A percentile compares a stretch with the other conserved stretches of the same genome.
phyloP scores from a whole-genome alignment of 2,888 invertebrate species.

The Nephrotoma appendiculata region DNA sequence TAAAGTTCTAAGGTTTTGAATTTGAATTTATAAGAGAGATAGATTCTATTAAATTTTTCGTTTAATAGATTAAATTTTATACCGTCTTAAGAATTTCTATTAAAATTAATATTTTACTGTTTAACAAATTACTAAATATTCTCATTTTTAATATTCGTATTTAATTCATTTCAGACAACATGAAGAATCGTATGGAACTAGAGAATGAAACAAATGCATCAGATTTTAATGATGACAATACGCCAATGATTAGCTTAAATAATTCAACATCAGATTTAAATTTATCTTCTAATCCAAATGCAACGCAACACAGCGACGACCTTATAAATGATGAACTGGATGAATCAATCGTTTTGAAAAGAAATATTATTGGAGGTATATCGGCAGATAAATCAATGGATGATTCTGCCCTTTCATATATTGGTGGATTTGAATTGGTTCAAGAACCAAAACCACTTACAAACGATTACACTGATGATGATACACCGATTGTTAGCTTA shows the following conservation, averaged over 20 bases:
- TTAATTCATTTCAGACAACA: not conserved
- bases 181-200: not conserved
- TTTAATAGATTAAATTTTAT: too few relatives aligned
- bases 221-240: constrained; percentile 2
- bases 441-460: not conserved
- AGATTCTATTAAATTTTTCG: too few relatives aligned
- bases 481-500: constrained; percentile 1
- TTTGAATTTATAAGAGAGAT: too few relatives aligned
- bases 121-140: not conserved
- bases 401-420: not conserved
- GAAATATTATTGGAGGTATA: not conserved
- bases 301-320: not conserved
- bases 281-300: not conserved
- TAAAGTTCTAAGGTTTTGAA: too few relatives aligned
- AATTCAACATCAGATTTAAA: constrained; percentile 6
- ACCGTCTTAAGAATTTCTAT: too few relatives aligned
- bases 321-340: not conserved
- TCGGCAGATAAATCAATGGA: not conserved
- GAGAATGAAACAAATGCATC: not conserved
- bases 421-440: not conserved
- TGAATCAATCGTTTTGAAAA: not conserved
- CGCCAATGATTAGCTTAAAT: constrained; percentile 5
- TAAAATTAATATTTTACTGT: not conserved
- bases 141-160: not conserved
- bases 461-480: not conserved